These are phyloP conservation scores for Dryobotodes eremita DNA, from an alignment of 2,888 invertebrate genomes.

Conservation along the genomic window DNA sequence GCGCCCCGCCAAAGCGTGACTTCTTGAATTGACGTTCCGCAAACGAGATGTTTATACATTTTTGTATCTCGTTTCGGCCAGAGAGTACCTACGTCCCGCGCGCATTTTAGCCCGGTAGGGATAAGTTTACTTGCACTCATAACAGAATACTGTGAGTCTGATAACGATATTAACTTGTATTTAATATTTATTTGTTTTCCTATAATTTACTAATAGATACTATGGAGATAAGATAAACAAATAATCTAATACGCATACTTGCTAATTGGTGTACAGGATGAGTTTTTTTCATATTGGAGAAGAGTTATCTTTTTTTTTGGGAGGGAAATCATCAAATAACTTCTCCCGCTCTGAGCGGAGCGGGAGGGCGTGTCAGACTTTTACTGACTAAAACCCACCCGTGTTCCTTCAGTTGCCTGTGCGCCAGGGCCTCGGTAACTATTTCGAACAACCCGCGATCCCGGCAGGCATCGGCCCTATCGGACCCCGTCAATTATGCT, in stretches of 20 bases:
- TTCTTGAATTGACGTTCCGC: background rate
- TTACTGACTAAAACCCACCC: too few species aligned
- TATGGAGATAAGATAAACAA: slow-evolving; percentile 40
- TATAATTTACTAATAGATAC: slow-evolving; percentile 35
- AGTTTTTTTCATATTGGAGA: background rate
- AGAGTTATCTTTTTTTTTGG: too few species aligned
- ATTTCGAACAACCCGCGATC: too few species aligned
- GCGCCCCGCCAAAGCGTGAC: background rate
- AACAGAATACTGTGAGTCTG: slow-evolving; percentile 21
- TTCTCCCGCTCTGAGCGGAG: too few species aligned
- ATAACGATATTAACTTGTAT: slow-evolving; percentile 4
- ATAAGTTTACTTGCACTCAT: slow-evolving; percentile 17
- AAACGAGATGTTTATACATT: background rate
- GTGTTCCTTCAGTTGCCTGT: too few species aligned
- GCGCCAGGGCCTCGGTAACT: too few species aligned
- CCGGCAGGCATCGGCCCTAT: too few species aligned
- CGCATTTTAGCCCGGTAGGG: background rate
- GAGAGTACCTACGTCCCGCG: background rate
- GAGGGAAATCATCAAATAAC: too few species aligned
- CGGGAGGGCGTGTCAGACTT: too few species aligned
- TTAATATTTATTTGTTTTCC: slow-evolving; percentile 43
- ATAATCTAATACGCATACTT: slow-evolving; percentile 16
- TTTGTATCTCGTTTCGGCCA: background rate
- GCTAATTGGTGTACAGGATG: slow-evolving; percentile 17
- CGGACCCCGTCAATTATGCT: too few species aligned